Evolutionary conservation across 2,797 vertebrate genomes (phyloP).

Genomic region (Limnodromus scolopaceus): DNA sequence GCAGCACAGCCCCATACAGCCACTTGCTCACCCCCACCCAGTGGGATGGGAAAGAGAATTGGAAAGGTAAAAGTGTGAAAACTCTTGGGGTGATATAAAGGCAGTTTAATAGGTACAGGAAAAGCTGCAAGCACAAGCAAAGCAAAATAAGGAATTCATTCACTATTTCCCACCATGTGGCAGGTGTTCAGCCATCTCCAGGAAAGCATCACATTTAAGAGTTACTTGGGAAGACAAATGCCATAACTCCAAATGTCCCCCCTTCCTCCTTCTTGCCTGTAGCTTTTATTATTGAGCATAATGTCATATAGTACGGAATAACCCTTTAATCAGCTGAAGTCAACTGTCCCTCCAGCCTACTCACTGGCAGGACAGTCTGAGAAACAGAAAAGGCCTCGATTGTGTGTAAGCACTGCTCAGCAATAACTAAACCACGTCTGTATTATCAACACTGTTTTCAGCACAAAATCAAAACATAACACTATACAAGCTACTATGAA

Average conservation of each 20-base stretch:
- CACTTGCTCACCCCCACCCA: background rate
- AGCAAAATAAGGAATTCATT: background rate
- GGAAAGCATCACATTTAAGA: accelerated
- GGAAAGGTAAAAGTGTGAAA: background rate
- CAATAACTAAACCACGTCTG: background rate
- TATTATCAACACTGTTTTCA: background rate
- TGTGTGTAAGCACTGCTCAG: background rate
- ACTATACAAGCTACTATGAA: background rate
- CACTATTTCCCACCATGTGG: too few species aligned
- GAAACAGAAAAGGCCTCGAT: background rate
- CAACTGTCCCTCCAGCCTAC: background rate
- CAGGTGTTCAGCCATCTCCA: background rate
- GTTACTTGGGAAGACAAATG: background rate
- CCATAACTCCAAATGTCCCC: accelerated
- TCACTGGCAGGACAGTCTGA: too few species aligned
- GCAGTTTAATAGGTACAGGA: background rate
- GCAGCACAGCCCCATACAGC: too few species aligned
- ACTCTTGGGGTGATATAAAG: background rate
- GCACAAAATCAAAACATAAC: background rate
- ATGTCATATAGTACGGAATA: background rate
- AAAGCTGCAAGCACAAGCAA: background rate
- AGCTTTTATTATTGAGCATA: background rate
- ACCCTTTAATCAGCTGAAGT: background rate
- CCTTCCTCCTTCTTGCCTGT: background rate
- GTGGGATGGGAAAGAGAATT: background rate